These are phyloP conservation scores for Athetis lepigone DNA, from an alignment of 2,888 invertebrate genomes.

Conservation along the genomic window DNA sequence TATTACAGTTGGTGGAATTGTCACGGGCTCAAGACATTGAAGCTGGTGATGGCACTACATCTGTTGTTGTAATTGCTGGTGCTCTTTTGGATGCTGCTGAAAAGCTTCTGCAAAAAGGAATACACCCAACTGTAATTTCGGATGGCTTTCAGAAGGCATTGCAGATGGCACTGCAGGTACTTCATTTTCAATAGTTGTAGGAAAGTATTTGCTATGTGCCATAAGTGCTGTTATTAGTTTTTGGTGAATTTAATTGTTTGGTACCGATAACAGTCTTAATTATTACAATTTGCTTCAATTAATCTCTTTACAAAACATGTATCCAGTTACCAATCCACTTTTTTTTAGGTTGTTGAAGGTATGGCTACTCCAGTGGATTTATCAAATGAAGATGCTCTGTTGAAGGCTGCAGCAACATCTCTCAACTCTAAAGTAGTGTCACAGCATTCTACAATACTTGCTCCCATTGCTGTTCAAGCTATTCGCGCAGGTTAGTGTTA, in stretches of 20 bases:
- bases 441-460: conserved; percentile 98
- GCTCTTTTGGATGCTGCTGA: conserved; percentile 98
- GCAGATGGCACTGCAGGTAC: conserved; percentile 92
- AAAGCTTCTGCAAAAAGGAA: conserved; percentile 97
- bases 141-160: conserved; percentile 98
- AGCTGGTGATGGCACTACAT: conserved; percentile 99
- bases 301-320: no score
- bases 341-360: conserved; percentile 91
- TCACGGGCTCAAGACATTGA: conserved; percentile 99
- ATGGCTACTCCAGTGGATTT: conserved; percentile 97
- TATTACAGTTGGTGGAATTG: conserved; percentile 97
- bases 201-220: no score
- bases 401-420: conserved; percentile 99
- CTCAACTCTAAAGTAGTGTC: conserved; percentile 99
- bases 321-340: conserved; percentile 14
- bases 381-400: conserved; percentile 95
- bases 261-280: no score
- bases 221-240: no score
- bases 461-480: conserved; percentile 99
- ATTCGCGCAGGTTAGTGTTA: conserved; percentile 94
- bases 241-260: no score
- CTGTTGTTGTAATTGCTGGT: conserved; percentile 99
- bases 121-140: conserved; percentile 99
- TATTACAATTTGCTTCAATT: no score
- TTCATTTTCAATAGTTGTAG: not conserved